phyloP scores from a whole-genome alignment of 2,888 invertebrate genomes.

The Dryadula phaetusa region DNA sequence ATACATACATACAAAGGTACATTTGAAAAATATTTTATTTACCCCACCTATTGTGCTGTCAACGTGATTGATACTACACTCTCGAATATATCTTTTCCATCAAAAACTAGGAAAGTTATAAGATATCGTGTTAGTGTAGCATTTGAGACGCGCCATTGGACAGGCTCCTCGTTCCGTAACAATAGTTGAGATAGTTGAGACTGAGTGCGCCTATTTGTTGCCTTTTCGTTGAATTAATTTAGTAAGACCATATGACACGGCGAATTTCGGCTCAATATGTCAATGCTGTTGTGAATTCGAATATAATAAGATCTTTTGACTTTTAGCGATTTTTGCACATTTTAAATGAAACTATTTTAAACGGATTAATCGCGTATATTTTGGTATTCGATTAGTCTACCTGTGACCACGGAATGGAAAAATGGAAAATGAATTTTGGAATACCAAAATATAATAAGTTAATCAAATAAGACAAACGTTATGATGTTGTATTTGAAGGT shows the following conservation, averaged over 20 bases:
- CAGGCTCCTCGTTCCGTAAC: neutral
- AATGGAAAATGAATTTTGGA: too few relatives aligned
- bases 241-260: neutral
- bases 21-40: conserved; percentile 28
- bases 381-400: neutral
- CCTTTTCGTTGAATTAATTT: conserved; percentile 14
- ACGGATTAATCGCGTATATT: too few relatives aligned
- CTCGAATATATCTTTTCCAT: conserved; percentile 42
- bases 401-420: too few relatives aligned
- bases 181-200: neutral
- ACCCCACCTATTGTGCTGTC: conserved; percentile 45
- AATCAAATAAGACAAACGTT: too few relatives aligned
- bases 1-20: too few relatives aligned
- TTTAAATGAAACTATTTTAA: too few relatives aligned
- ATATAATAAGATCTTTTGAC: neutral
- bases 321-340: too few relatives aligned
- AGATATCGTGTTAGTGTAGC: conserved; percentile 10
- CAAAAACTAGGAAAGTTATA: conserved; percentile 36
- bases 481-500: too few relatives aligned
- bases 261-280: too few relatives aligned
- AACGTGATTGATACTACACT: conserved; percentile 48
- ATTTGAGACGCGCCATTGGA: conserved; percentile 19
- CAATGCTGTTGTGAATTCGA: neutral
- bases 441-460: too few relatives aligned
- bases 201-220: conserved; percentile 12